Base-by-base conservation (phyloP, 1,140 invertebrate species). In the Pseudomyrmex flavicornis region DNA sequence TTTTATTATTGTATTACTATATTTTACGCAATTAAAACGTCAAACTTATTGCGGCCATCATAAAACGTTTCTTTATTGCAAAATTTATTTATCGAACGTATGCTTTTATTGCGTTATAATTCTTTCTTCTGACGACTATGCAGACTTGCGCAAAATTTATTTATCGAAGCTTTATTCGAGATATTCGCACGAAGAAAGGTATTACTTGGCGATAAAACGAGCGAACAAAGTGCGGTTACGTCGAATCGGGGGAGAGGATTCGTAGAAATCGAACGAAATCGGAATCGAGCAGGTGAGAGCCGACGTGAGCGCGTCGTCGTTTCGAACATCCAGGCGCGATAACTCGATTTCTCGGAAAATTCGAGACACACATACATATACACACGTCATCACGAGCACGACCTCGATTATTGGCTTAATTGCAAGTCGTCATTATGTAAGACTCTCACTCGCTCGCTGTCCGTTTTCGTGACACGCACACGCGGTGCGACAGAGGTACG, bases 291-390 rank as follows among this genome's bases (percentile, higher is more conserved):
- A 87, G 74, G 69, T 87, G 26, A 75, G 48, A 77, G 54, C 2
- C 20, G 15, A 13, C 13, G 17, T 50, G n/a, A 12, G 46, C 72
- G 20, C 5, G 35, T 35, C 5, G 35, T 26, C 26, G 5, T 35
- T 35, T 44, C 10, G 10, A 56, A 2, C 10, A 62, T 72, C 52
- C 10, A 15, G 35, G 12, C 10, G 17, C 1, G 54, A 80, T 80
- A 83, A 74, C n/a, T 80, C 12, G 9, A 17, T 44, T 83, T 83
- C 74, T 85, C 56, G 52, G 86, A 88, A 77, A 88, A 80, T 68
- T 70, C 61, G n/a, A 7, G 85, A 35, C n/a, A 10, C 5, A 35
- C 35, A 5, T 35, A 35, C 5, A 35, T 7, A 35, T 35, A 35
- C 59, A 72, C 20, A 75, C 59, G 83, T 83, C 66, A 70, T 56